A percentile compares a stretch with the other conserved stretches of the same genome.
Evolutionary conservation across 30 jellyfish, hydroid and myxozoan species (phyloP).

Genomic region (Aurelia aurita complex sp. Pacific): DNA sequence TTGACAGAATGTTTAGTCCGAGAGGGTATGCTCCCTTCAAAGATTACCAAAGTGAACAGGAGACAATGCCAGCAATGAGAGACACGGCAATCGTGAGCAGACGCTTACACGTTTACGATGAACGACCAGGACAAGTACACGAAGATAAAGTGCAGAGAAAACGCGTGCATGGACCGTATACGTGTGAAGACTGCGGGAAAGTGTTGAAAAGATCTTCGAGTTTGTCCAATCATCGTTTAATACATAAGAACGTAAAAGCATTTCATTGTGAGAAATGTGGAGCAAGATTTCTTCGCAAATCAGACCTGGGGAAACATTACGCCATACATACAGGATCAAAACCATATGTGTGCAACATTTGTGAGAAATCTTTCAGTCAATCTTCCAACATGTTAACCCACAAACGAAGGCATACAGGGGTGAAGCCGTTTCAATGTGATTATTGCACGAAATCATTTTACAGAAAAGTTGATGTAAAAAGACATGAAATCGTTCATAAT

Average conservation of each 20-base stretch:
- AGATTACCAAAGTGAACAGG: no score
- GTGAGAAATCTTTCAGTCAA: constrained; percentile 78
- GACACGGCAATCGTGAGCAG: constrained; percentile 4
- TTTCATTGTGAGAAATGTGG: constrained; percentile 77
- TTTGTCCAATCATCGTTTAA: constrained; percentile 74
- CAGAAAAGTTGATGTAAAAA: constrained; percentile 82
- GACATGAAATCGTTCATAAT: constrained; percentile 80
- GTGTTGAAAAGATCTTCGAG: constrained; percentile 74
- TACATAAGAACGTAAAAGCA: constrained; percentile 79
- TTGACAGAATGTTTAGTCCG: no score
- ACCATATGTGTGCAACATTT: constrained; percentile 62
- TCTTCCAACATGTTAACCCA: constrained; percentile 92
- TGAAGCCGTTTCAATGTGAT: constrained; percentile 72
- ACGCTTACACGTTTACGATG: not conserved
- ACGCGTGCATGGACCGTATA: constrained; percentile 61
- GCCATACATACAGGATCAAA: constrained; percentile 81
- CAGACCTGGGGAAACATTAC: constrained; percentile 79
- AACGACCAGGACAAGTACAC: not conserved
- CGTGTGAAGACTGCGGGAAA: constrained; percentile 83
- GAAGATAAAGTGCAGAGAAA: not conserved
- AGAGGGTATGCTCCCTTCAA: no score
- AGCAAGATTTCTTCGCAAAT: constrained; percentile 73
- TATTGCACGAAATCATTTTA: constrained; percentile 77
- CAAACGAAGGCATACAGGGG: constrained; percentile 86
- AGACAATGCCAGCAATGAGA: not conserved